Conservation (phyloP, 2,888 invertebrate genomes). For the Endomychus coccineus region DNA sequence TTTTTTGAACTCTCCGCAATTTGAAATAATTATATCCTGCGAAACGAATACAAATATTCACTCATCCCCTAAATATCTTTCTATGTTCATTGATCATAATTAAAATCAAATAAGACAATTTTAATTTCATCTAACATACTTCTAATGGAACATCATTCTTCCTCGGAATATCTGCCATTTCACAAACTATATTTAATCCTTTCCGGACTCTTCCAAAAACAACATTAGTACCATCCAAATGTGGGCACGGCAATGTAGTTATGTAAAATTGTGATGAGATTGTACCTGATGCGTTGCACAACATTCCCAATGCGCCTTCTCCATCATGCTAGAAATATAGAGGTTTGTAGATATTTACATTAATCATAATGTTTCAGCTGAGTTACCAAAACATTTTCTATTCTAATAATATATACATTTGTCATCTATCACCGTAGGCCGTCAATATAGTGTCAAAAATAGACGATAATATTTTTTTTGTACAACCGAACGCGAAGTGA, state of each 20-base stretch:
- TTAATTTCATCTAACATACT: conserved; percentile 41
- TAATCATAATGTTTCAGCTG: too few species aligned
- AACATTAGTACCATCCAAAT: conserved; percentile 74
- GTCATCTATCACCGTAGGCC: too few species aligned
- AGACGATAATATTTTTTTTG: too few species aligned
- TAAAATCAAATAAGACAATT: not conserved
- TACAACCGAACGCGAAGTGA: too few species aligned
- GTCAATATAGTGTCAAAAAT: too few species aligned
- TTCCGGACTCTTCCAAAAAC: conserved; percentile 74
- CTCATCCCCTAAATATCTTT: not conserved
- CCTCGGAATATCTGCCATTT: conserved; percentile 57
- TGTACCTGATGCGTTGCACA: conserved; percentile 74
- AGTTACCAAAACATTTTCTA: too few species aligned
- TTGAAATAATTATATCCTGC: conserved; percentile 57
- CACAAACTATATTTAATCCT: conserved; percentile 64
- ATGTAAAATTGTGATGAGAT: conserved; percentile 92
- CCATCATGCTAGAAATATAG: conserved; percentile 51
- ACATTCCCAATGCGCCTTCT: conserved; percentile 67
- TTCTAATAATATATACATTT: too few species aligned
- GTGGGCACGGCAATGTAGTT: conserved; percentile 65
- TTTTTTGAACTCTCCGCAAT: conserved; percentile 65
- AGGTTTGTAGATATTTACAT: too few species aligned
- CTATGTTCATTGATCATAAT: not conserved
- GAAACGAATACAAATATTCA: too few species aligned
- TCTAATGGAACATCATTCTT: conserved; percentile 53